Percentiles rank a stretch among this genome's conserved stretches.
These are phyloP conservation scores for Manacus vitellinus DNA, from an alignment of 2,113 vertebrate species.

Conservation along the genomic window DNA sequence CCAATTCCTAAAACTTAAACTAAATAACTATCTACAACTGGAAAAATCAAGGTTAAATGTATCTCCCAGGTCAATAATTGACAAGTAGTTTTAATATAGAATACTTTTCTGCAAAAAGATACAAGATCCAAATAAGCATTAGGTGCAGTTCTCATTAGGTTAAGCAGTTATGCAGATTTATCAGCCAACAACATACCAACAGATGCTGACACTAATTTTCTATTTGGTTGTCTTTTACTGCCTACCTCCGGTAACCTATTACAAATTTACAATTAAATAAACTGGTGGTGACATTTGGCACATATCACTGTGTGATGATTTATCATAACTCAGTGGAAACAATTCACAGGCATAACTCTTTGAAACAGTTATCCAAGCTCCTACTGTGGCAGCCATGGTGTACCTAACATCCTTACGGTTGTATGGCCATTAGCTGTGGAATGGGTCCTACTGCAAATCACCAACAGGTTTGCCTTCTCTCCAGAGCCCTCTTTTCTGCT, in stretches of 20 bases:
- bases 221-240: not conserved
- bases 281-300: not conserved
- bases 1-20: not conserved
- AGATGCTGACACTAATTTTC: not conserved
- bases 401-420: not conserved
- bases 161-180: not conserved
- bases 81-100: not conserved
- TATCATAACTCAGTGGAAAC: fast-evolving
- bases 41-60: not conserved
- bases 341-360: not conserved
- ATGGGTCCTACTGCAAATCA: not conserved
- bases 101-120: not conserved
- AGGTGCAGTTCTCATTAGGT: not conserved
- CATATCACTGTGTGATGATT: not conserved
- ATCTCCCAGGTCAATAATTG: not conserved
- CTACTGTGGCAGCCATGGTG: not conserved
- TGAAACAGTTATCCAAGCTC: not conserved
- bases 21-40: not conserved
- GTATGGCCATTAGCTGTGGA: not conserved
- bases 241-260: not conserved
- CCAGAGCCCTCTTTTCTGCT: not conserved
- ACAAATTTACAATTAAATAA: not conserved
- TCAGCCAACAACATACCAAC: not conserved
- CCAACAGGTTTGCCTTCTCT: not conserved
- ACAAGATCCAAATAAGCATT: not conserved